phyloP scores from a whole-genome alignment of 2,888 invertebrate genomes.

The Callyntrura guangdongensis region DNA sequence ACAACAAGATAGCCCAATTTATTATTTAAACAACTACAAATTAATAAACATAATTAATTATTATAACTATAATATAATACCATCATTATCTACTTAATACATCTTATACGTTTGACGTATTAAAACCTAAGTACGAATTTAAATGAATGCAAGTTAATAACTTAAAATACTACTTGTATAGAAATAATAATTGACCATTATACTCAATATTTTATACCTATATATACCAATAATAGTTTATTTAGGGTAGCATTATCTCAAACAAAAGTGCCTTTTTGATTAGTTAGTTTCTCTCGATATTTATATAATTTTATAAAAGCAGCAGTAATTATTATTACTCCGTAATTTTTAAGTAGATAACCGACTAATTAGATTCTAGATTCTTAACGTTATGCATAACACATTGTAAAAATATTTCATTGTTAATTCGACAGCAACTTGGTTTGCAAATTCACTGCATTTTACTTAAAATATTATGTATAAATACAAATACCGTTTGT shows the following conservation, averaged over 20 bases:
- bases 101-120: constrained; percentile 32
- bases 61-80: background rate
- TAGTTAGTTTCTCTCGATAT: constrained; percentile 37
- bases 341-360: constrained; percentile 12
- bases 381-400: background rate
- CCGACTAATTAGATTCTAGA: constrained; percentile 10
- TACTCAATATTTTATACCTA: constrained; percentile 53
- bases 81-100: constrained; percentile 51
- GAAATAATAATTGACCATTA: constrained; percentile 2
- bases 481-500: constrained; percentile 25
- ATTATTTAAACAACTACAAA: constrained; percentile 33
- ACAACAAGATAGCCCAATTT: background rate
- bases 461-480: constrained; percentile 41
- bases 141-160: constrained; percentile 64
- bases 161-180: constrained; percentile 9
- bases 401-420: constrained; percentile 17
- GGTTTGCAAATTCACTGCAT: constrained; percentile 58
- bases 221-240: background rate
- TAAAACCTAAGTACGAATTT: constrained; percentile 69
- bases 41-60: constrained; percentile 25
- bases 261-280: constrained; percentile 38
- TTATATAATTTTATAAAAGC: constrained; percentile 51
- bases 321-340: background rate
- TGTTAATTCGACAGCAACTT: background rate
- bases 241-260: background rate